Evolutionary conservation across 2,113 vertebrate genomes (phyloP).

Genomic region (Columba janthina): DNA sequence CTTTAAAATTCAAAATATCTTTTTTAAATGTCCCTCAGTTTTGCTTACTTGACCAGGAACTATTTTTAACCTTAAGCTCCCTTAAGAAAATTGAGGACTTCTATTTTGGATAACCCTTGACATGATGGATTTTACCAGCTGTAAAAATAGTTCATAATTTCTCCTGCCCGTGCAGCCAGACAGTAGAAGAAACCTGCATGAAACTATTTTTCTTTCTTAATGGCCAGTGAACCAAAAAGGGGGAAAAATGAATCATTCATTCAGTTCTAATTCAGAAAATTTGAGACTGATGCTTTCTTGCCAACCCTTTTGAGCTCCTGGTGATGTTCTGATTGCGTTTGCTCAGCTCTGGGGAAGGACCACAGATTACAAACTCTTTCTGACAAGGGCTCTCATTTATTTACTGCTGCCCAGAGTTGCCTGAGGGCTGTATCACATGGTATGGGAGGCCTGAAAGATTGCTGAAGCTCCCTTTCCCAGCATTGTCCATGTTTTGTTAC

Average conservation of each 20-base stretch:
- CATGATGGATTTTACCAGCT: not conserved
- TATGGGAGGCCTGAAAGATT: slow-evolving; percentile 8
- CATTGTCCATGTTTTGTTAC: slow-evolving; percentile 12
- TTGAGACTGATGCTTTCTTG: not conserved
- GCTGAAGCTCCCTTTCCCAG: slow-evolving; percentile 26
- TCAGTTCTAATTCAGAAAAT: slow-evolving; percentile 12
- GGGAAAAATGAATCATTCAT: not conserved
- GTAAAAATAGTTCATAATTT: not conserved
- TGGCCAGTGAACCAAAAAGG: not conserved
- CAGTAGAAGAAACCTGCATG: not conserved
- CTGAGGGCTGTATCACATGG: slow-evolving; percentile 31
- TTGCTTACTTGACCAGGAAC: not conserved
- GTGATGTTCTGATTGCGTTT: not conserved
- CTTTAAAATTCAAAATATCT: not conserved
- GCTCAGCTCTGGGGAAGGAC: not conserved
- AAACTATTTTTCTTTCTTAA: not conserved
- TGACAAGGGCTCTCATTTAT: slow-evolving; percentile 58
- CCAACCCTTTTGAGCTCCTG: not conserved
- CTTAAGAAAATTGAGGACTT: not conserved
- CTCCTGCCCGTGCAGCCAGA: not conserved
- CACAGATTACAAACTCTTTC: slow-evolving; percentile 40
- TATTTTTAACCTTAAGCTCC: not conserved
- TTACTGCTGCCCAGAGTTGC: slow-evolving; percentile 42
- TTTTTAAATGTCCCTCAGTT: not conserved
- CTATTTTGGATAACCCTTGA: not conserved